A percentile compares a stretch with the other conserved stretches of the same genome.
Evolutionary conservation across 2,797 vertebrate species (phyloP).

Genomic region (Acipenser ruthenus): DNA sequence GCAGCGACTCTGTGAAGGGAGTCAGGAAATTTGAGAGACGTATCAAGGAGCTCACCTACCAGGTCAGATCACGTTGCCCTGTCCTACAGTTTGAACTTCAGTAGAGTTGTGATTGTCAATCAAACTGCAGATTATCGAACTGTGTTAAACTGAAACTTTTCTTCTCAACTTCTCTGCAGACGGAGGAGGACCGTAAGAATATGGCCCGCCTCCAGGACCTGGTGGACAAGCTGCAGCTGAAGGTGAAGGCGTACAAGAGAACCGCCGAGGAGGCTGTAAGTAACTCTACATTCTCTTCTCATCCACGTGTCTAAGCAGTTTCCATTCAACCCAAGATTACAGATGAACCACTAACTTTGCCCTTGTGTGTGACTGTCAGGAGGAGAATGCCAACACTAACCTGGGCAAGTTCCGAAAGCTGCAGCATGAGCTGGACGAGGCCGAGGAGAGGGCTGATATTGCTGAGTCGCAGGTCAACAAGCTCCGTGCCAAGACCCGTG

Average conservation of each 20-base stretch:
- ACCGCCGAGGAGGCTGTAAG: conserved; percentile 50
- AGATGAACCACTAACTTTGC: neutral
- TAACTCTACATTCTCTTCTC: neutral
- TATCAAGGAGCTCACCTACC: conserved; percentile 81
- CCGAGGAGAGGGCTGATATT: conserved; percentile 73
- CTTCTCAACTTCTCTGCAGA: conserved; percentile 29
- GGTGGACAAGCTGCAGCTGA: conserved; percentile 57
- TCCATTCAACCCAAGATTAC: neutral
- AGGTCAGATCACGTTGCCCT: conserved; percentile 51
- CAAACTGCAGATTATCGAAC: too few relatives aligned
- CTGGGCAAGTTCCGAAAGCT: conserved; percentile 70
- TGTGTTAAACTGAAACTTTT: too few relatives aligned
- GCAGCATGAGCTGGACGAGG: conserved; percentile 77
- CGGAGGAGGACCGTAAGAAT: conserved; percentile 59
- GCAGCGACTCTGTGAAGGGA: conserved; percentile 72
- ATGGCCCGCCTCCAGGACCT: conserved; percentile 51
- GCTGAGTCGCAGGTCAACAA: conserved; percentile 81
- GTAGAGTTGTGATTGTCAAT: too few relatives aligned
- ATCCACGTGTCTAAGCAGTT: neutral
- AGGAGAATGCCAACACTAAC: conserved; percentile 70
- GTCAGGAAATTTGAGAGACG: conserved; percentile 79
- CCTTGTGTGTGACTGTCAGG: conserved; percentile 37
- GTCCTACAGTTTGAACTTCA: too few relatives aligned
- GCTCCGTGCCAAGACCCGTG: conserved; percentile 64
- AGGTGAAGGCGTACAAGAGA: conserved; percentile 57